phyloP scores from a whole-genome alignment of 2,113 vertebrate genomes.

The Ciconia stormi region DNA sequence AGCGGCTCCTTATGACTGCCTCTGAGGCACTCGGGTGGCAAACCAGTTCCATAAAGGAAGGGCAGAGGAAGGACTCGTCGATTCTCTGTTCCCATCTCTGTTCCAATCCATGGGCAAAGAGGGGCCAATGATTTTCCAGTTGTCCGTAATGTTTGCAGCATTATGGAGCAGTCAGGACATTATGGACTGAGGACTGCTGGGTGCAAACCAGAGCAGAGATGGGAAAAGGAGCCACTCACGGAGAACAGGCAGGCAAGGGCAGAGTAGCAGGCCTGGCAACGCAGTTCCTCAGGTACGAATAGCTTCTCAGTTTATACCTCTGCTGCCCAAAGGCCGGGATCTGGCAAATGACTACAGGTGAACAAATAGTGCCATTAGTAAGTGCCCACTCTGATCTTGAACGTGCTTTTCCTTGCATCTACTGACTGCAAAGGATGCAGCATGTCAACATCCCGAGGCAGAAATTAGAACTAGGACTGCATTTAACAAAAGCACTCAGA shows the following conservation, averaged over 20 bases:
- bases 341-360: neutral
- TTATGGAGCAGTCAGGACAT: neutral
- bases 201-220: neutral
- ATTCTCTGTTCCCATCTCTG: neutral
- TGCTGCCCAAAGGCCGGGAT: neutral
- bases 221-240: neutral
- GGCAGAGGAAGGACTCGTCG: neutral
- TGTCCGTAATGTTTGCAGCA: neutral
- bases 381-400: accelerated
- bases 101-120: neutral
- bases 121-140: neutral
- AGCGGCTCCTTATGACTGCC: neutral
- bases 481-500: neutral
- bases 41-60: neutral
- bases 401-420: neutral
- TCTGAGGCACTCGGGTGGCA: neutral
- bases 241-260: neutral
- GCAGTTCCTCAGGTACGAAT: neutral
- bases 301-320: neutral
- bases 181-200: neutral
- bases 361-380: neutral
- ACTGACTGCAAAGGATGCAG: neutral
- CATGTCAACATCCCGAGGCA: neutral
- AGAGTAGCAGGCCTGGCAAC: neutral
- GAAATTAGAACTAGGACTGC: neutral